These are phyloP conservation scores for Pogonus chalceus DNA, from an alignment of 1,140 invertebrate genomes.

Conservation along the genomic window DNA sequence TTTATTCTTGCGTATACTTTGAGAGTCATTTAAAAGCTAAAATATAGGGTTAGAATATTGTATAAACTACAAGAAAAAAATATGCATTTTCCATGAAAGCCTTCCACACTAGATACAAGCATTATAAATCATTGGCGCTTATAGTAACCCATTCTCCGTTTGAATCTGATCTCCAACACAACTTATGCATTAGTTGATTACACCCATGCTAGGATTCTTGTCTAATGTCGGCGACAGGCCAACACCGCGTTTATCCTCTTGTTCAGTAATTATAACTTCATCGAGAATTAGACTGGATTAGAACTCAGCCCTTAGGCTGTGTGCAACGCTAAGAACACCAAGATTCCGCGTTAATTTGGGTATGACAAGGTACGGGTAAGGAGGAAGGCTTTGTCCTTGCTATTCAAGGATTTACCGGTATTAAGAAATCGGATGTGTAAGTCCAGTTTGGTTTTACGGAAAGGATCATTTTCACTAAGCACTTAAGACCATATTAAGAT, in stretches of 20 bases:
- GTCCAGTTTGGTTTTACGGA: no score
- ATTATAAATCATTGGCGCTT: background rate
- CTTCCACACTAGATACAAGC: background rate
- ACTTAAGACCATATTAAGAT: no score
- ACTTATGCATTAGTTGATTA: slow-evolving; percentile 1
- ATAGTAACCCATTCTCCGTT: no score
- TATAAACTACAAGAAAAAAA: background rate
- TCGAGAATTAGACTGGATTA: background rate
- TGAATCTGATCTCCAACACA: background rate
- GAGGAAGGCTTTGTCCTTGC: no score
- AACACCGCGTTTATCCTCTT: background rate
- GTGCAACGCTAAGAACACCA: no score
- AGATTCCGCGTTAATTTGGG: no score
- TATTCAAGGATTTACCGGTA: no score
- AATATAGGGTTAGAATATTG: background rate
- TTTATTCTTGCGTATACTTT: background rate
- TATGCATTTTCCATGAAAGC: background rate
- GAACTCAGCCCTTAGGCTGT: no score
- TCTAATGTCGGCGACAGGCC: background rate
- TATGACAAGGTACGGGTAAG: no score
- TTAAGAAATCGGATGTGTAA: no score
- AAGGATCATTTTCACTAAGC: no score
- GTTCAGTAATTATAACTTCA: slow-evolving; percentile 4
- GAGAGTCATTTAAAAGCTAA: background rate
- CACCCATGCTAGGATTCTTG: background rate